Conservation (phyloP, 2,797 vertebrate species). For the Sebastolobus alascanus region DNA sequence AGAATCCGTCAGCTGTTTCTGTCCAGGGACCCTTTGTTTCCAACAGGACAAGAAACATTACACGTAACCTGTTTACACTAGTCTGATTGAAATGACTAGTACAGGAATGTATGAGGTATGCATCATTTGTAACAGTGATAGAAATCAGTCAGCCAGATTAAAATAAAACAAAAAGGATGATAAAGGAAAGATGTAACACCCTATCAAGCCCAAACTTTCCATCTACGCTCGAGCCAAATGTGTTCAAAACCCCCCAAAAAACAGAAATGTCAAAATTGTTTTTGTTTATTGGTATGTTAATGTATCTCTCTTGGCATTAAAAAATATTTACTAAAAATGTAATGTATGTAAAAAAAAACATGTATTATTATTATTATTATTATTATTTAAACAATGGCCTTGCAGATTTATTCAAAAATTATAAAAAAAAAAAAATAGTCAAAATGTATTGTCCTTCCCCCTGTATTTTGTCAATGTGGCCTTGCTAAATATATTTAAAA, state of each 20-base stretch:
- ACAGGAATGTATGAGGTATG: not conserved
- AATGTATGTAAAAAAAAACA: not conserved
- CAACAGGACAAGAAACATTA: not conserved
- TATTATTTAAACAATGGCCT: not conserved
- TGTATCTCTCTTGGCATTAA: too few relatives aligned
- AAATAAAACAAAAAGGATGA: not conserved
- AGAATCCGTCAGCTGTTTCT: not conserved
- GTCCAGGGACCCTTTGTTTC: not conserved
- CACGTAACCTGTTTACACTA: not conserved
- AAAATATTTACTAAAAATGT: not conserved
- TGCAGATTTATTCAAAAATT: fast-evolving
- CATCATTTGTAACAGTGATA: not conserved
- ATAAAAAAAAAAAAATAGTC: too few relatives aligned
- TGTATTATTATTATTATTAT: not conserved
- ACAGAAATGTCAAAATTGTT: too few relatives aligned
- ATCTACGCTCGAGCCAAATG: not conserved
- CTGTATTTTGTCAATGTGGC: too few relatives aligned
- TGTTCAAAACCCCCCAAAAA: too few relatives aligned
- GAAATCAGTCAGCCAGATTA: not conserved
- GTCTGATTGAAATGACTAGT: not conserved
- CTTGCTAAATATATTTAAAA: too few relatives aligned
- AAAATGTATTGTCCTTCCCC: too few relatives aligned
- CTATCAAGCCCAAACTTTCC: not conserved
- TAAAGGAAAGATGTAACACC: not conserved
- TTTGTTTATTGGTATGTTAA: too few relatives aligned